phyloP scores from a whole-genome alignment of 2,797 vertebrate species.

The Halcyon badia region DNA sequence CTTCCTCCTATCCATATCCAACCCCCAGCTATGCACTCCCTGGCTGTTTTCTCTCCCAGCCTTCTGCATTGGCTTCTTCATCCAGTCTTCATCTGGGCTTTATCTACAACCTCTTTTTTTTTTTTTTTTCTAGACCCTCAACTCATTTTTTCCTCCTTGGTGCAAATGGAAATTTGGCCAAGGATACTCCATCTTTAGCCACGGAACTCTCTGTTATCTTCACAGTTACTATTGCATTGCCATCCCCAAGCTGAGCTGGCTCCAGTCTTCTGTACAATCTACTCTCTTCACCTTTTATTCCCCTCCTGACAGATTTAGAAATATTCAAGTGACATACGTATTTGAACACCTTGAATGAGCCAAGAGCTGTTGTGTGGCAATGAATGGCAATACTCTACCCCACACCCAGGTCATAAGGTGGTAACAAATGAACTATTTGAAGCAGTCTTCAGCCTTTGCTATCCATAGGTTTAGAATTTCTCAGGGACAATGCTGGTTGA shows the following conservation, averaged over 20 bases:
- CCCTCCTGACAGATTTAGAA: background rate
- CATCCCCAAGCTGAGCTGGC: background rate
- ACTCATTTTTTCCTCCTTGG: rapidly evolving
- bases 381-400: background rate
- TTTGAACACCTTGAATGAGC: background rate
- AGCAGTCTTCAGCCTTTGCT: background rate
- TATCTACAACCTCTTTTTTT: background rate
- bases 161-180: background rate
- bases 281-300: background rate
- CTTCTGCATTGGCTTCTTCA: background rate
- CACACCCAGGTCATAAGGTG: rapidly evolving
- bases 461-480: background rate
- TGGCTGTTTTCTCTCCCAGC: background rate
- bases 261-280: background rate
- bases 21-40: background rate
- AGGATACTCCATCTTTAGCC: background rate
- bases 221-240: rapidly evolving
- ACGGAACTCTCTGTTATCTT: rapidly evolving
- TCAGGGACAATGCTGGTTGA: background rate
- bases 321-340: background rate
- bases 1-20: background rate
- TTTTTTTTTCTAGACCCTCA: background rate
- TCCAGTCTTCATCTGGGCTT: background rate
- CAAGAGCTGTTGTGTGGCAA: background rate
- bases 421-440: background rate